These are phyloP conservation scores for Protaetia brevitarsis DNA, from an alignment of 1,140 invertebrate genomes.

Conservation along the genomic window DNA sequence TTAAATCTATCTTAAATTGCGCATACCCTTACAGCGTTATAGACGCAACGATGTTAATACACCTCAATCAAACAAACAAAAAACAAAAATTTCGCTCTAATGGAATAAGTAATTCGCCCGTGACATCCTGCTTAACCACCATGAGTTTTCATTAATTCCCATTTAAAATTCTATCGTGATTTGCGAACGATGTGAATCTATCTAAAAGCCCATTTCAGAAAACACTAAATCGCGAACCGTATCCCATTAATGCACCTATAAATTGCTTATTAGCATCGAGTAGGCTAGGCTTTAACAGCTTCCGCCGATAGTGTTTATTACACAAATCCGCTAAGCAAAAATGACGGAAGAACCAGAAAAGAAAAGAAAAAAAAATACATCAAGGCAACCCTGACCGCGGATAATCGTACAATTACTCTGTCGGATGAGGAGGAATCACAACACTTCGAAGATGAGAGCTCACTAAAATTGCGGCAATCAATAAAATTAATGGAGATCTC, in stretches of 20 bases:
- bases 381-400: background rate
- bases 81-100: no score
- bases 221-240: no score
- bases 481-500: slow-evolving; percentile 2
- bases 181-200: no score
- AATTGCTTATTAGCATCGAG: background rate
- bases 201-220: no score
- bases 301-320: background rate
- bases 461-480: slow-evolving; percentile 5
- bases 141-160: no score
- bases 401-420: slow-evolving; percentile 1
- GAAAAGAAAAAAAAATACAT: background rate
- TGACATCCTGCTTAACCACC: no score
- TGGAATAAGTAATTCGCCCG: no score
- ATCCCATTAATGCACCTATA: background rate
- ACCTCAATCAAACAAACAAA: no score
- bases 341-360: background rate
- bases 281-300: background rate
- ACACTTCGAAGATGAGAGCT: background rate
- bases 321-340: background rate
- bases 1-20: no score
- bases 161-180: no score
- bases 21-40: no score
- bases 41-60: no score
- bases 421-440: background rate